Percentiles rank a stretch among this genome's conserved stretches.
phyloP scores from a whole-genome alignment of 2,888 invertebrate genomes.

The Cheiracanthium punctorium region DNA sequence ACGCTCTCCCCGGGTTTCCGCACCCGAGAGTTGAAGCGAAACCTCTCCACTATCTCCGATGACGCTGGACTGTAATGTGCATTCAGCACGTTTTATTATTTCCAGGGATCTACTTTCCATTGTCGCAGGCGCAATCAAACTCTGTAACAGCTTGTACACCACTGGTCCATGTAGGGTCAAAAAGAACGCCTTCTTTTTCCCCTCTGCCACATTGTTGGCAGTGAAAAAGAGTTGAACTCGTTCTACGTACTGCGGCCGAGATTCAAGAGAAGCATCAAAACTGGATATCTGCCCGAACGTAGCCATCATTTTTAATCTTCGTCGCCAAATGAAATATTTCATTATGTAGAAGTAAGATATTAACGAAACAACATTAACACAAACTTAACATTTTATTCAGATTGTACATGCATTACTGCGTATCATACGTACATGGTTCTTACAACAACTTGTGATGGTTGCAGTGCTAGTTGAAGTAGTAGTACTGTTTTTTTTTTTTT shows the following conservation, averaged over 20 bases:
- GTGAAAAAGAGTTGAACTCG: background rate
- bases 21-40: background rate
- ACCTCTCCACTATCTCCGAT: conserved; percentile 17
- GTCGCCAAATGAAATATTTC: too few relatives aligned
- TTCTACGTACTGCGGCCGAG: background rate
- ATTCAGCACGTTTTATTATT: background rate
- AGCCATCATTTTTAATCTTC: too few relatives aligned
- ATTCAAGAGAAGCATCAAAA: background rate
- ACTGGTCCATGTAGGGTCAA: background rate
- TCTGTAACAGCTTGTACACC: background rate
- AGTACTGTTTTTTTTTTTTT: too few relatives aligned
- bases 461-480: too few relatives aligned
- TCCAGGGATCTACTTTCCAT: background rate
- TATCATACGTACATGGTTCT: too few relatives aligned
- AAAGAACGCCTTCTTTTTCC: background rate
- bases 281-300: background rate
- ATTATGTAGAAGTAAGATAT: too few relatives aligned
- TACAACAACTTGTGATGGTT: too few relatives aligned
- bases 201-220: background rate
- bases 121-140: background rate
- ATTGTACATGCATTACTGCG: too few relatives aligned
- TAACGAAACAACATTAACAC: too few relatives aligned
- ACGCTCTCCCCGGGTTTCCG: background rate
- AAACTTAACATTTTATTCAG: too few relatives aligned
- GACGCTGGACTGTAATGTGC: background rate